Evolutionary conservation across 2,888 invertebrate species (phyloP), one percentile per base, ranked within the genome.

Genomic region (Nymphalis polychloros): DNA sequence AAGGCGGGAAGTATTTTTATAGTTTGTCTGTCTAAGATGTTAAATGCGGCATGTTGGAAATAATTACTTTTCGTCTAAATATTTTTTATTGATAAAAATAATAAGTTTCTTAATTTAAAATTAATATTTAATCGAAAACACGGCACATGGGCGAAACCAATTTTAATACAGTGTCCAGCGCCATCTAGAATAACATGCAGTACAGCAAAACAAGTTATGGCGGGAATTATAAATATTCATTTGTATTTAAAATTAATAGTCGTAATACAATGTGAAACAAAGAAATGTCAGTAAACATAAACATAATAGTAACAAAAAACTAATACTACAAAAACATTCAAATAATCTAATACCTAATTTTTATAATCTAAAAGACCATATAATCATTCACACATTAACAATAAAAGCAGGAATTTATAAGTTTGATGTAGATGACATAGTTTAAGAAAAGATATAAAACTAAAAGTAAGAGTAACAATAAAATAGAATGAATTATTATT

Each of bases 1-100:
- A 87, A 90, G 88, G 90, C 91, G 90, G 90, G 89, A 91, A 91
- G 85, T 82, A 82, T 76, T 88, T 84, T 73, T 53, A 63, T 63
- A 61, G 72, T 72, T 76, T 75, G 76, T 68, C 71, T 63, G 66
- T 63, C 72, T 73, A 72, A 75, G 41, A 72, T 55, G 67, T 52
- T 52, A 57, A 68, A 57, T 53, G 19, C 60, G 52, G n/a, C 57
- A 49, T 68, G 75, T 71, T 71, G 76, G 77, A 84, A 88, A 85
- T 81, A 78, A 85, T 75, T 47, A 77, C 78, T 78, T 71, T 67
- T 65, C 76, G 78, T 62, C 55, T 78, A 81, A 78, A 80, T 83
- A 82, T 73, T 76, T 75, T 88, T 88, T 87, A 88, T 87, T 87
- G 77, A 83, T 81, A 73, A 71, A 81, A 80, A 81, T 77, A 66